Evolutionary conservation across 1,140 invertebrate genomes (phyloP).

Genomic region (Drosophila novamexicana): DNA sequence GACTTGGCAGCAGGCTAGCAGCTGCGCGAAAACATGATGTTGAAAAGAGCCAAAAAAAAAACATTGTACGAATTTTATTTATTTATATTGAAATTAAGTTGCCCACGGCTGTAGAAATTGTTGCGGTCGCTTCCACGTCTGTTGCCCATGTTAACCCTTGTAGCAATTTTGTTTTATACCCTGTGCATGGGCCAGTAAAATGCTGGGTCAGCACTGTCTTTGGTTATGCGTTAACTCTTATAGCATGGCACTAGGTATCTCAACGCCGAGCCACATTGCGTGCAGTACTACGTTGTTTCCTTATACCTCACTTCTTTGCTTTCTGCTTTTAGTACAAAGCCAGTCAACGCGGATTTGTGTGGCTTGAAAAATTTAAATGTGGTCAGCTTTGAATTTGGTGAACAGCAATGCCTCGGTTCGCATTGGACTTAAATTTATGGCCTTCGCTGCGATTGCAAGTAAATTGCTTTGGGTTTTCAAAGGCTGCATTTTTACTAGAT

Average conservation of each 20-base stretch:
- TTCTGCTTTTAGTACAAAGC: constrained; percentile 19
- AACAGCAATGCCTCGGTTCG: not conserved
- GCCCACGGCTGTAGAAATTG: constrained; percentile 74
- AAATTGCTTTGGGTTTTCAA: constrained; percentile 69
- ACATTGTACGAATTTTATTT: constrained; percentile 61
- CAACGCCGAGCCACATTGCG: not conserved
- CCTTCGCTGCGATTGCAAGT: constrained; percentile 61
- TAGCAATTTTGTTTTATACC: constrained; percentile 45
- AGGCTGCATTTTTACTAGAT: constrained; percentile 54
- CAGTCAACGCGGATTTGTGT: constrained; percentile 42
- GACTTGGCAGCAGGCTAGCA: constrained; percentile 4
- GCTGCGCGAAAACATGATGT: constrained; percentile 41
- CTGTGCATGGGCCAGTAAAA: not conserved
- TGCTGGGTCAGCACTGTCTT: not conserved
- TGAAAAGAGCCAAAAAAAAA: constrained; percentile 13
- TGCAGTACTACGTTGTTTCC: constrained; percentile 24
- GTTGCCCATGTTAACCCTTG: constrained; percentile 70
- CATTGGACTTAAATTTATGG: constrained; percentile 69
- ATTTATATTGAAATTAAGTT: constrained; percentile 83
- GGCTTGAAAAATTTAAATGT: constrained; percentile 46
- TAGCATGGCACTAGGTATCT: constrained; percentile 5
- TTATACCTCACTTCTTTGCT: constrained; percentile 23
- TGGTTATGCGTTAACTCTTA: not conserved
- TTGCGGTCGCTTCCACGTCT: constrained; percentile 57
- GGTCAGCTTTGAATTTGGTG: constrained; percentile 54